phyloP scores from a whole-genome alignment of 2,113 vertebrate genomes.

The Rhodinocichla rosea region DNA sequence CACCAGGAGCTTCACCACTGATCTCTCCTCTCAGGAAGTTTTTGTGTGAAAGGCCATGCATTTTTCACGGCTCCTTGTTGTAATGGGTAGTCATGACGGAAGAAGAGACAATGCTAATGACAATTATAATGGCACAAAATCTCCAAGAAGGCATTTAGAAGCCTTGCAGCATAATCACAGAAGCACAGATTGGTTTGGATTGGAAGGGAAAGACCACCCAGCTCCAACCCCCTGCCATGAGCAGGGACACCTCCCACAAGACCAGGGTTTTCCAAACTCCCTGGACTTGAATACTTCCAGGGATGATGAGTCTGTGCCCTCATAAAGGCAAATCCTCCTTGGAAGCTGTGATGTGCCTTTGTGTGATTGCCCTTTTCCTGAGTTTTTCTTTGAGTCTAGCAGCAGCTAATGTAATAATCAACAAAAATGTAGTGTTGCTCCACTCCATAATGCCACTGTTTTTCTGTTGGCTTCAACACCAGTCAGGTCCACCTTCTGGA shows the following conservation, averaged over 20 bases:
- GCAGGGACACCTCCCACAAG: neutral
- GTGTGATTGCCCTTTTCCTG: neutral
- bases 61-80: neutral
- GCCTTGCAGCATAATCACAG: neutral
- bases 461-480: neutral
- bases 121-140: neutral
- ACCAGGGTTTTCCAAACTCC: neutral
- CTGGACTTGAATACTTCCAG: neutral
- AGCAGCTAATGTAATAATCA: neutral
- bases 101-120: neutral
- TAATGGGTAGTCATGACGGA: fast-evolving
- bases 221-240: fast-evolving
- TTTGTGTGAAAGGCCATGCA: neutral
- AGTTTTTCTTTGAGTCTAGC: neutral
- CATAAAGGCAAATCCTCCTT: neutral
- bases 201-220: neutral
- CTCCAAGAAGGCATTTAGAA: neutral
- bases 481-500: neutral
- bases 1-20: neutral
- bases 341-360: neutral
- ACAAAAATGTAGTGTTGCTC: neutral
- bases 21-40: neutral
- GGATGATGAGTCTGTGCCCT: fast-evolving
- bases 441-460: neutral
- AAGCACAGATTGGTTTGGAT: neutral